Conservation (phyloP, 2,797 vertebrate genomes). For the Setipinna tenuifilis region DNA sequence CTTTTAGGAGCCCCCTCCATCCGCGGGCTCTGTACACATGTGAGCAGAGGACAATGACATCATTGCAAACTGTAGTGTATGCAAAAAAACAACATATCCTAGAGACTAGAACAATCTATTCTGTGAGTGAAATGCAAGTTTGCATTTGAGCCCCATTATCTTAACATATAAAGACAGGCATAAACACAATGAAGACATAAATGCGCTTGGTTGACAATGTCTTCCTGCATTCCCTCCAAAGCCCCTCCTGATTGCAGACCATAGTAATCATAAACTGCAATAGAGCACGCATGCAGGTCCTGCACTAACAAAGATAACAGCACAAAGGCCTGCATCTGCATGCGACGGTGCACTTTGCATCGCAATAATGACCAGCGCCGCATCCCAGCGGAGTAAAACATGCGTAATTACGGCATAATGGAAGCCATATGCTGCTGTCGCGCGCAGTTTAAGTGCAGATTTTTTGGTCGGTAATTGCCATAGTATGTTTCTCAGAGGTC, state of each 20-base stretch:
- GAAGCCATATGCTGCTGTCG: conserved; percentile 31
- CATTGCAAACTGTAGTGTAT: too few relatives aligned
- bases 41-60: too few relatives aligned
- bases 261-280: not conserved
- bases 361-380: not conserved
- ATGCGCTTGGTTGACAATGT: too few relatives aligned
- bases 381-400: not conserved
- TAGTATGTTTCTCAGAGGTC: not conserved
- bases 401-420: conserved; percentile 33
- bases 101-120: too few relatives aligned
- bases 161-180: not conserved
- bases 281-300: not conserved
- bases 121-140: too few relatives aligned
- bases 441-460: not conserved
- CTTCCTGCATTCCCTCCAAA: too few relatives aligned
- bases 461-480: not conserved
- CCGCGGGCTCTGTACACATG: too few relatives aligned
- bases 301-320: not conserved
- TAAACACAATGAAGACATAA: not conserved
- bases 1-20: too few relatives aligned
- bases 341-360: not conserved
- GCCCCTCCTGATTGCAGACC: too few relatives aligned
- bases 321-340: not conserved
- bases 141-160: too few relatives aligned
- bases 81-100: too few relatives aligned